These are phyloP conservation scores for Nibea albiflora DNA, from an alignment of 2,113 vertebrate genomes.

Conservation along the genomic window DNA sequence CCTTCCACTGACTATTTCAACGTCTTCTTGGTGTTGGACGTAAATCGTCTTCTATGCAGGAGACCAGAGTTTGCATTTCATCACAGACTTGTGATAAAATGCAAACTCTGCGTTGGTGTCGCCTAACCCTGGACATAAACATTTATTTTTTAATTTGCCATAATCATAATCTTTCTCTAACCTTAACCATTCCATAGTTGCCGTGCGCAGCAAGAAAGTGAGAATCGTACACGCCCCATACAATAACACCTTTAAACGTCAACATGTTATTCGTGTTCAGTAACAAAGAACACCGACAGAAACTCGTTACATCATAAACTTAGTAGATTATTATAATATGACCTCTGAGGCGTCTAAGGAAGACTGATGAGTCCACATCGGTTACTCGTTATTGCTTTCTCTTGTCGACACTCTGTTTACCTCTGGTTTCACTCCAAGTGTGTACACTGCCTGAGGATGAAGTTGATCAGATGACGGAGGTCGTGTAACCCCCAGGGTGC, in stretches of 20 bases:
- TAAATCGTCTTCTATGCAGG: too few relatives aligned
- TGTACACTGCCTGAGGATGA: slow-evolving; percentile 46
- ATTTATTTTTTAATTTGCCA: not conserved
- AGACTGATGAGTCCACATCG: slow-evolving; percentile 11
- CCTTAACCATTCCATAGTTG: not conserved
- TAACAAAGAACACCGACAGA: slow-evolving; percentile 2
- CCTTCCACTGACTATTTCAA: too few relatives aligned
- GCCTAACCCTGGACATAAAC: not conserved
- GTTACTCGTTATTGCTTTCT: not conserved
- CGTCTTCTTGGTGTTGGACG: too few relatives aligned
- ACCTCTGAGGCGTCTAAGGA: not conserved
- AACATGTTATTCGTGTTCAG: not conserved
- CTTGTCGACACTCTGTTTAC: slow-evolving; percentile 26
- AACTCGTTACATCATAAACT: not conserved
- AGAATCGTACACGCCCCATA: not conserved
- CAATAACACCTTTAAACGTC: not conserved
- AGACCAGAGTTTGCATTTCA: not conserved
- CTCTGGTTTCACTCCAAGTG: slow-evolving; percentile 40
- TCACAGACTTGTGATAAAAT: not conserved
- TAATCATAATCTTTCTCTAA: not conserved
- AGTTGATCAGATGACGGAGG: slow-evolving; percentile 13
- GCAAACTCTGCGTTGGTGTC: not conserved
- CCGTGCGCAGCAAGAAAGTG: not conserved
- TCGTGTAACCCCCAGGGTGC: slow-evolving; percentile 8
- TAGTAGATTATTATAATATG: not conserved